These are phyloP conservation scores for Hypotaenidia okinawae DNA, from an alignment of 2,797 vertebrate genomes.

Conservation along the genomic window DNA sequence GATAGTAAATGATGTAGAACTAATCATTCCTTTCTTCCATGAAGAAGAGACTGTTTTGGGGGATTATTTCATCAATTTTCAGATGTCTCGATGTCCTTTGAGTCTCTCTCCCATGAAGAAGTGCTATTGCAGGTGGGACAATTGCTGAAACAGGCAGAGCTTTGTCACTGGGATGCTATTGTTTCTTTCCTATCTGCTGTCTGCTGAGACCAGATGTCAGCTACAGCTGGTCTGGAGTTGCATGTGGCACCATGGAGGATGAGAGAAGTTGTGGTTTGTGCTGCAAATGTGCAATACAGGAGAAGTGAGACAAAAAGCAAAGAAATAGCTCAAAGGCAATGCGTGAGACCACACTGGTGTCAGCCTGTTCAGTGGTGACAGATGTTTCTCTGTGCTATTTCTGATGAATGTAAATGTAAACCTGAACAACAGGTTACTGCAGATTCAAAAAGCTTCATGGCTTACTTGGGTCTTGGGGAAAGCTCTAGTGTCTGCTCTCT, in stretches of 20 bases:
- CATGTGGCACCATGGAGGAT: background rate
- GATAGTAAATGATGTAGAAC: background rate
- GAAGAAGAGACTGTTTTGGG: background rate
- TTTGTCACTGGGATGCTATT: background rate
- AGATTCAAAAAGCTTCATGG: background rate
- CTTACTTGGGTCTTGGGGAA: background rate
- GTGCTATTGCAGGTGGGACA: background rate
- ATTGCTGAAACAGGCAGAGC: background rate
- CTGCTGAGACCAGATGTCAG: background rate
- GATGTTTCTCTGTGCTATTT: background rate
- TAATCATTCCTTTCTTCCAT: background rate
- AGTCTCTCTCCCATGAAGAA: background rate
- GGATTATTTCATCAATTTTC: background rate
- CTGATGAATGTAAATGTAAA: background rate
- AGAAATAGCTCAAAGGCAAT: background rate
- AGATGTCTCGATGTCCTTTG: background rate
- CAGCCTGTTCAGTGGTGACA: background rate
- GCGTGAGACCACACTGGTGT: background rate
- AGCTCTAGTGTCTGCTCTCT: background rate
- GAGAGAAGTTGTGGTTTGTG: background rate
- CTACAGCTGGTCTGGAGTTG: background rate
- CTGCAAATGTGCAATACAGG: background rate
- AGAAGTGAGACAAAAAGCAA: background rate
- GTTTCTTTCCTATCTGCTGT: background rate
- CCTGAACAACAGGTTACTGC: background rate